Evolutionary conservation across 1,140 invertebrate species (phyloP).

Genomic region (Megalonaias nervosa): DNA sequence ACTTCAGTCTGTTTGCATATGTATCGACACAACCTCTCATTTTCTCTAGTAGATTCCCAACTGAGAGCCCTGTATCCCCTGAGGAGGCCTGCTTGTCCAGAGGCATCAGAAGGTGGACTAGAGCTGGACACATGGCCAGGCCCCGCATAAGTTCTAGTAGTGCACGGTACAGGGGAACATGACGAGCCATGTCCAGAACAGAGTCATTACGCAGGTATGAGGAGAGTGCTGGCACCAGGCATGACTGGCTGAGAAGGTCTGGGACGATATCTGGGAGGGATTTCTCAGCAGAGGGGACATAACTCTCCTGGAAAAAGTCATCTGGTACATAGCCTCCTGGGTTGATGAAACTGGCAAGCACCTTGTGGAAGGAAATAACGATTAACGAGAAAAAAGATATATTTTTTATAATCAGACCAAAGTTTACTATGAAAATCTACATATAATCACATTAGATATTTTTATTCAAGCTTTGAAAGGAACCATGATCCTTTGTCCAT

Average conservation of each 20-base stretch:
- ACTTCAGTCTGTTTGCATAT: slow-evolving; percentile 88
- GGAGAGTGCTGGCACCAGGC: slow-evolving; percentile 88
- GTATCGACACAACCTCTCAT: slow-evolving; percentile 94
- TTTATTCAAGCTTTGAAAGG: no score
- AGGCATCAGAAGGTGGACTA: slow-evolving; percentile 81
- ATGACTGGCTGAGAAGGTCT: slow-evolving; percentile 85
- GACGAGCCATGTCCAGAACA: slow-evolving; percentile 94
- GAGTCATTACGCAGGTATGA: slow-evolving; percentile 96
- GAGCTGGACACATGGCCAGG: slow-evolving; percentile 79
- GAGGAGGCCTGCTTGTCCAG: slow-evolving; percentile 63
- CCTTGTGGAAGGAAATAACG: slow-evolving; percentile 63
- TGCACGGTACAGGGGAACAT: slow-evolving; percentile 91
- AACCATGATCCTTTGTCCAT: no score
- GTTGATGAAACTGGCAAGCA: slow-evolving; percentile 90
- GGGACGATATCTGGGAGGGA: slow-evolving; percentile 76
- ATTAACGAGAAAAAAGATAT: no score
- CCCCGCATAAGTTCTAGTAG: slow-evolving; percentile 86
- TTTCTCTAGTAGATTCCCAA: slow-evolving; percentile 79
- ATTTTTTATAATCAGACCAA: no score
- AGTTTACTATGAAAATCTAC: no score
- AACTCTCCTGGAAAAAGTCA: slow-evolving; percentile 43
- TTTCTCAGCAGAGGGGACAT: slow-evolving; percentile 42
- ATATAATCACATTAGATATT: no score
- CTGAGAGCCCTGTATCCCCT: slow-evolving; percentile 50
- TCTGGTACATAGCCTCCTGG: slow-evolving; percentile 74